These are phyloP conservation scores for Smutsia gigantea DNA, from an alignment of 2,797 vertebrate genomes.

Conservation along the genomic window DNA sequence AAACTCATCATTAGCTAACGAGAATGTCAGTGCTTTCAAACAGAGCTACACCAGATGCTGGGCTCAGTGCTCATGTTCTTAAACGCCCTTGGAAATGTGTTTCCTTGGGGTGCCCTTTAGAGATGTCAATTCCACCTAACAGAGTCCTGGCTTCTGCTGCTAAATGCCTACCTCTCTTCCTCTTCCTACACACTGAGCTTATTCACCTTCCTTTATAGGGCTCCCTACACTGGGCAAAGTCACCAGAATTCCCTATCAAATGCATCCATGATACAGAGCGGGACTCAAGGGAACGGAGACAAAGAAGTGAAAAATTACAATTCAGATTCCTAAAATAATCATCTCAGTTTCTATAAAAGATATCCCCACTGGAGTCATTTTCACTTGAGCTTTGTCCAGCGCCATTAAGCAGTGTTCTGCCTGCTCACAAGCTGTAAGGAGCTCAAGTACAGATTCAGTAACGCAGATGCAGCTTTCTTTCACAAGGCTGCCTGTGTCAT, in stretches of 20 bases:
- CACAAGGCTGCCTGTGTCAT: neutral
- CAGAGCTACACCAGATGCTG: neutral
- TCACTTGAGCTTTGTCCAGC: conserved; percentile 8
- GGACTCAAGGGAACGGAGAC: conserved; percentile 39
- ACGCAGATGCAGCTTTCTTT: neutral
- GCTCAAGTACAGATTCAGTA: neutral
- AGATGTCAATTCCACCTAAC: neutral
- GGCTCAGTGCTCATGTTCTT: neutral
- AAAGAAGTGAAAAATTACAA: neutral
- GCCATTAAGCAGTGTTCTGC: conserved; percentile 1
- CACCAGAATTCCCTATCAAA: neutral
- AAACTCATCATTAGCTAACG: conserved; percentile 36
- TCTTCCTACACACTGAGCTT: neutral
- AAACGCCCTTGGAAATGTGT: neutral
- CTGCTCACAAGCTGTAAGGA: conserved; percentile 5
- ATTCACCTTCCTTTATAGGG: neutral
- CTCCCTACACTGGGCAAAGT: neutral
- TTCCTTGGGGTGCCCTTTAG: neutral
- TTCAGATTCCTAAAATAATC: conserved; percentile 55
- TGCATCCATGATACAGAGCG: neutral
- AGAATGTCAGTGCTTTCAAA: conserved; percentile 36
- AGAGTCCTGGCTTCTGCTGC: neutral
- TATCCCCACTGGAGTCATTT: conserved; percentile 30
- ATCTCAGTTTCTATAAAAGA: conserved; percentile 13
- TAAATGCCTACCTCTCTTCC: rapidly evolving